These are phyloP conservation scores for Lethenteron reissneri DNA, from an alignment of 2,113 vertebrate species.

Conservation along the genomic window DNA sequence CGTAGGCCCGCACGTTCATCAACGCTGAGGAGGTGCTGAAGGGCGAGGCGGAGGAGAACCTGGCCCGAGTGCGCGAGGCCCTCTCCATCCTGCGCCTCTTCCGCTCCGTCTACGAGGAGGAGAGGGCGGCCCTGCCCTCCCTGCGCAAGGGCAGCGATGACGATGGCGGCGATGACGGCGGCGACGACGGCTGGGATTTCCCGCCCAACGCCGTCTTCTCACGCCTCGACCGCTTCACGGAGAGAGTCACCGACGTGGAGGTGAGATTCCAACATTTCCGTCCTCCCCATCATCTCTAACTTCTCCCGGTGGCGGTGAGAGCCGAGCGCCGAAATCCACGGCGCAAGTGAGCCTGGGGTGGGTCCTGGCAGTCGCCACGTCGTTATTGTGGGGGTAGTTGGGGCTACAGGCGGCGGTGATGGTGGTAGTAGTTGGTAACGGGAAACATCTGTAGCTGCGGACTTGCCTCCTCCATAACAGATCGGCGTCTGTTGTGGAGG, in stretches of 20 bases:
- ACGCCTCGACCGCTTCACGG: constrained; percentile 34
- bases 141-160: constrained; percentile 29
- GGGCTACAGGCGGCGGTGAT: too few species aligned
- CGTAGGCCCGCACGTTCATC: constrained; percentile 38
- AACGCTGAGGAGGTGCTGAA: constrained; percentile 52
- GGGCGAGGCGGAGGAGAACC: constrained; percentile 43
- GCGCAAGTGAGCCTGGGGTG: too few species aligned
- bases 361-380: too few species aligned
- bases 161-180: constrained; percentile 10
- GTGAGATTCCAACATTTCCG: constrained; percentile 20
- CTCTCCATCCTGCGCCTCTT: constrained; percentile 32
- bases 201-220: constrained; percentile 32
- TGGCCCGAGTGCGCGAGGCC: constrained; percentile 30
- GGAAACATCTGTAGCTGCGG: too few species aligned
- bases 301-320: too few species aligned
- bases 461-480: too few species aligned
- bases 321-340: too few species aligned
- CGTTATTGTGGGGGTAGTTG: too few species aligned
- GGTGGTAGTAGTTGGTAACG: too few species aligned
- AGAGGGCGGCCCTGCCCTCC: constrained; percentile 21
- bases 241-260: constrained; percentile 28
- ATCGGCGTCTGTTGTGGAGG: too few species aligned
- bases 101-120: constrained; percentile 31
- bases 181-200: constrained; percentile 36
- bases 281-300: too few species aligned